Conservation (phyloP, 2,888 invertebrate genomes). For the Cosmorhoe ocellata region DNA sequence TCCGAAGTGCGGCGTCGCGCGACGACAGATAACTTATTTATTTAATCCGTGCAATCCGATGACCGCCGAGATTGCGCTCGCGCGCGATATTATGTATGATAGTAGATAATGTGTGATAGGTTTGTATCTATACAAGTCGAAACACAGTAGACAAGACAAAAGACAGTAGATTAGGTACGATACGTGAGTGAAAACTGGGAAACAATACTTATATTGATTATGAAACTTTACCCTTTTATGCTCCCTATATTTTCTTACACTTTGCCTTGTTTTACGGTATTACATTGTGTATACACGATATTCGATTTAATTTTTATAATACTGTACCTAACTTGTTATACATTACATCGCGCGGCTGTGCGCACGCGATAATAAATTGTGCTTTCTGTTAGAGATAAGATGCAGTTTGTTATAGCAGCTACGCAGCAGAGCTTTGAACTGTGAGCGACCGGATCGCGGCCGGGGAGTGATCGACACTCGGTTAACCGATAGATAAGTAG, state of each 20-base stretch:
- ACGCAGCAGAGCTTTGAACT: background rate
- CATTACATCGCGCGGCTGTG: background rate
- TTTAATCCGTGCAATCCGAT: no score
- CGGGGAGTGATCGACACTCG: background rate
- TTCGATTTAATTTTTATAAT: constrained; percentile 9
- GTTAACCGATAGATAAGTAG: background rate
- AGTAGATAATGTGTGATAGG: no score
- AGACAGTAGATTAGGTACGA: background rate
- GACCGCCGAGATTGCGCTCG: constrained; percentile 7
- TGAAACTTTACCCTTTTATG: constrained; percentile 17
- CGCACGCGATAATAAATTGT: background rate
- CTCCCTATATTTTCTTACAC: constrained; percentile 12
- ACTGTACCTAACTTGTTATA: constrained; percentile 8
- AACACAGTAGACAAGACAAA: background rate
- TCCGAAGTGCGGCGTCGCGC: background rate
- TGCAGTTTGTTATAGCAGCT: constrained; percentile 1
- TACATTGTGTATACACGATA: constrained; percentile 10
- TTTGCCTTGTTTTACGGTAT: constrained; percentile 8
- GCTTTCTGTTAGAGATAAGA: background rate
- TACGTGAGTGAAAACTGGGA: constrained; percentile 13
- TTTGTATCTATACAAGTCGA: no score
- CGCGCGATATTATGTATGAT: background rate
- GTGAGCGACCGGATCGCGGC: background rate
- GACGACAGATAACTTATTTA: background rate
- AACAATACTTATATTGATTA: constrained; percentile 13